Base-by-base conservation (phyloP, 2,113 vertebrate genomes). In the Jacana jacana region DNA sequence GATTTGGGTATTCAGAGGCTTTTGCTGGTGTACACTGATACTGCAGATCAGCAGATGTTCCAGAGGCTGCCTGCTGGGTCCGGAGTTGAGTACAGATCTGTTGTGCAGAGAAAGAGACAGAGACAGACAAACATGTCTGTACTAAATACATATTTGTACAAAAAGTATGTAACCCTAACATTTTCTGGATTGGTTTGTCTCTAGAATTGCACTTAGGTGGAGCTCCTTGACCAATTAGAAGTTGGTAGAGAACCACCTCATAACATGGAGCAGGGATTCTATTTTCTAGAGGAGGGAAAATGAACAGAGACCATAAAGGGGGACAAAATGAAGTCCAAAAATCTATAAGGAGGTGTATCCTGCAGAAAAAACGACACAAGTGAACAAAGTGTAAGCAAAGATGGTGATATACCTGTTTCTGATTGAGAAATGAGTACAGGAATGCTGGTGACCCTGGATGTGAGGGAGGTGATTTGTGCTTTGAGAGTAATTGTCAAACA, bases 131-230 rank as follows among this genome's bases (percentile, higher is more conserved):
- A 57, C 11, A 25, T 0, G 2, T 54, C 40, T 37, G 31, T n/a
- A 33, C 18, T 72, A 40, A 46, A 28, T n/a, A 46, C 22, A 3
- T 33, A 51, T 2, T 6, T 4, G 1, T 52, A 80, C 31, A 27
- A 24, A 6, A 6, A 2, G 1, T 6, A 2, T 25, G 6, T 7
- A 39, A 39, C 27, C 42, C 48, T 71, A 35, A 39, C 12, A 8
- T 13, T 51, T 88, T 57, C 35, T 77, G 4, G 1, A 4, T 31
- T 25, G 54, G 4, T 54, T 88, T 73, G n/a, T 40, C 22, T 37
- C 51, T 39, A 24, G 51, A 69, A 65, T 39, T 57, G 31, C 49
- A 10, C 35, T 60, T 61, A 20, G 13, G 11, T 6, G 23, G 11
- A 73, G 44, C 23, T 81, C 31, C 58, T 68, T 31, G 13, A 52